Base-by-base conservation (phyloP, 2,888 invertebrate species). In the Gastracanthus pulcherrimus region DNA sequence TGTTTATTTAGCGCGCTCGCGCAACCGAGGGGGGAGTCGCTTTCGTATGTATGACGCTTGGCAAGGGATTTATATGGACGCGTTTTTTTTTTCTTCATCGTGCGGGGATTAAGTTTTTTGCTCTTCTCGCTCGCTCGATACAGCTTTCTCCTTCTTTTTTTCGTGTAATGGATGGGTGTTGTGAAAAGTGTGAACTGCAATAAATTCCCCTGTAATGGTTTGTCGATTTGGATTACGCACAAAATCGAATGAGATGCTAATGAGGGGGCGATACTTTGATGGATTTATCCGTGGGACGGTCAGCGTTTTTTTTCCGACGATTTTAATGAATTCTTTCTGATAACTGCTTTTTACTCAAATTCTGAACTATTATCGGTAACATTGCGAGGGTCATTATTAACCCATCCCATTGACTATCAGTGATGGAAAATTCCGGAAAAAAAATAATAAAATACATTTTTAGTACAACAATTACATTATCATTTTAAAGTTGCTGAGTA, bases 1-100 rank as follows among this genome's bases (percentile, higher is more conserved):
- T 82, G 82, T 82, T 82, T 82, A 82, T 82, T 82, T 80, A 82
- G 74, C 76, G 75, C 69, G 81, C 41, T 11, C 58, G 23, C 38
- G 31, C 29, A 48, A 26, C 48, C 38, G 70, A 48, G 67, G 81
- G 70, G 79, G 71, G 62, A 16, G 41, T 48, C 34, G 31, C 64
- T 51, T 62, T 69, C 36, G 26, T 31, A 41, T 55, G 58, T 34
- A 19, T 23, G 74, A 29, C 34, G 38, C 66, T 7, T 29, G 31
- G 5, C 36, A 19, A n/a, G 48, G 70, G 77, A 78, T 81, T 81
- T 75, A 81, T 78, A 64, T n/a, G n/a, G 74, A 31, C 55, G 41
- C 41, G 45, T 74, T 66, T 66, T 45, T 83, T n/a, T 69, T 69
- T 64, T 45, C 38, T 36, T 31, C 77, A 41, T 62, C 71, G 71